Conservation (phyloP, 2,113 vertebrate genomes). For the Aphelocoma coerulescens region DNA sequence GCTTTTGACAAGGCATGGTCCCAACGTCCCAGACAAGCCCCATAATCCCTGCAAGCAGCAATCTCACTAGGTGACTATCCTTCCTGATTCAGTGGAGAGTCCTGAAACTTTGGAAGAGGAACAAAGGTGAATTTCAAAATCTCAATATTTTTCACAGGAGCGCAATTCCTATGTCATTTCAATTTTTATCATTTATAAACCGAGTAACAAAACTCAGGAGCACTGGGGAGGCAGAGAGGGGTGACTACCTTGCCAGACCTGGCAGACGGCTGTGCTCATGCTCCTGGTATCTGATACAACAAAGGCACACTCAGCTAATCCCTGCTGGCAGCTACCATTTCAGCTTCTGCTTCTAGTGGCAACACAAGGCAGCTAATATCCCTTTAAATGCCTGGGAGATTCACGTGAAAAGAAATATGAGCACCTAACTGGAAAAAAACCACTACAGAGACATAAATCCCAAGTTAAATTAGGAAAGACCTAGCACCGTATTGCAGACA, state of each 20-base stretch:
- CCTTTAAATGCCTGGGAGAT: not conserved
- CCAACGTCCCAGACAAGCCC: not conserved
- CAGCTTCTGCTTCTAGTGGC: not conserved
- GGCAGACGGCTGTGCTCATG: not conserved
- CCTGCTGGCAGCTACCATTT: not conserved
- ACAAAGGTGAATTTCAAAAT: not conserved
- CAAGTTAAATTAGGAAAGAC: constrained; percentile 11
- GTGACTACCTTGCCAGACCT: not conserved
- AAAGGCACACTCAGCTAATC: not conserved
- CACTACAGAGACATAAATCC: not conserved
- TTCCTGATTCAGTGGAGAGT: not conserved
- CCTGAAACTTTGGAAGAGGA: not conserved
- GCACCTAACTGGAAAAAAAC: constrained; percentile 23
- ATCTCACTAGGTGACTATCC: not conserved
- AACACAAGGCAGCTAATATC: not conserved
- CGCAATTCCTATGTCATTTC: not conserved
- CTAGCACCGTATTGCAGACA: not conserved
- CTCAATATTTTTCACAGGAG: not conserved
- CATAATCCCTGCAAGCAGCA: not conserved
- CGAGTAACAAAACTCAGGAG: not conserved
- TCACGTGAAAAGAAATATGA: constrained; percentile 25
- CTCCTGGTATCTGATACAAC: not conserved
- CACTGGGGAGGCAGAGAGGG: not conserved
- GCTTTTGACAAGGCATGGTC: not conserved
- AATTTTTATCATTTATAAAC: not conserved